Conservation (phyloP, 2,888 invertebrate species). For the Temnothorax rugatulus region DNA sequence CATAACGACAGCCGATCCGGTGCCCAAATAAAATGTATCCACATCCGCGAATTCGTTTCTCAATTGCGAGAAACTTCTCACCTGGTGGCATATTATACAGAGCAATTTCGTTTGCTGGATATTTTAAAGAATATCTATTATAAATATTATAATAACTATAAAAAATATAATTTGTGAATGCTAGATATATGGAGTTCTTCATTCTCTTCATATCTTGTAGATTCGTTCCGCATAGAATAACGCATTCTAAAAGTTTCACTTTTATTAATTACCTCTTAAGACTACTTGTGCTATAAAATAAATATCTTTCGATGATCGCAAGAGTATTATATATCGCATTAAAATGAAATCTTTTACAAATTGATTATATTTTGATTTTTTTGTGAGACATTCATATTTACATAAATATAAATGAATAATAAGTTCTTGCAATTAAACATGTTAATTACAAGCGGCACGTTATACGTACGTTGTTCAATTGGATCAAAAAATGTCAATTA, state of each 20-base stretch:
- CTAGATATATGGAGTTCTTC: too few species aligned
- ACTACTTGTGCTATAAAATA: not conserved
- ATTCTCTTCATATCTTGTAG: too few species aligned
- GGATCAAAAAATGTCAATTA: not conserved
- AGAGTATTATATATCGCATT: not conserved
- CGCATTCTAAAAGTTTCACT: too few species aligned
- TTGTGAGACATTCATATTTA: not conserved
- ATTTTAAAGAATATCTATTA: not conserved
- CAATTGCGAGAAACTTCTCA: constrained; percentile 97
- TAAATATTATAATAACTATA: too few species aligned
- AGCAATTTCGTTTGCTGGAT: not conserved
- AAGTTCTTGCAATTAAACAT: not conserved
- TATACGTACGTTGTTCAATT: not conserved
- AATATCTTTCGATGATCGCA: not conserved
- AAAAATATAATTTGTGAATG: too few species aligned
- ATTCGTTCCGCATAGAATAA: too few species aligned
- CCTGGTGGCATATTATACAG: constrained; percentile 87
- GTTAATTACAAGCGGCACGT: not conserved
- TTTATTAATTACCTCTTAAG: too few species aligned
- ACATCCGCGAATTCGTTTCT: constrained; percentile 97
- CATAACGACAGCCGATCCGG: constrained; percentile 86
- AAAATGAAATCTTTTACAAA: not conserved
- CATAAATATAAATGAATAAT: not conserved
- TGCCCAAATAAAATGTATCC: constrained; percentile 95
- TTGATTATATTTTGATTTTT: not conserved